Percentiles rank a stretch among this genome's conserved stretches.
Evolutionary conservation across 2,797 vertebrate genomes (phyloP).

Genomic region (Poeciliopsis turneri): DNA sequence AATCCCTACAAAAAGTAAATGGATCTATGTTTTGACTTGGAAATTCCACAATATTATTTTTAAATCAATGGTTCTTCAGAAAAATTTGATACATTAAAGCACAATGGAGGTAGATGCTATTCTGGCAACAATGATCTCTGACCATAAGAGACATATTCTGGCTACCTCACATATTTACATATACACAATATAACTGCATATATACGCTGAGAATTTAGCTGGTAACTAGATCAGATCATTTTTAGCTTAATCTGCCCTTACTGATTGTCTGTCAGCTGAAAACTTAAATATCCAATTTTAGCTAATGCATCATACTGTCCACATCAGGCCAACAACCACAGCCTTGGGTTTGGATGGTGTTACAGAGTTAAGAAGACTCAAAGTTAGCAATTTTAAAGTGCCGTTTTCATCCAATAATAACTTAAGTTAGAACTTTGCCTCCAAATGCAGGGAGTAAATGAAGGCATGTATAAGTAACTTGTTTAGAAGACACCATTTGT

Average conservation of each 20-base stretch:
- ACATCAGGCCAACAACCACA: neutral
- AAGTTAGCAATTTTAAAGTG: neutral
- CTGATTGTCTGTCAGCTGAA: neutral
- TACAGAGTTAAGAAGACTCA: neutral
- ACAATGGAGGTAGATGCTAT: slow-evolving; percentile 31
- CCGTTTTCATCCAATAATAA: neutral
- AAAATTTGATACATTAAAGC: slow-evolving; percentile 37
- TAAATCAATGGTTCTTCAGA: slow-evolving; percentile 6
- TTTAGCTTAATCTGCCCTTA: neutral
- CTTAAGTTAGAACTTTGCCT: neutral
- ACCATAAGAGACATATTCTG: neutral
- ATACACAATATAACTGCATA: slow-evolving; percentile 4
- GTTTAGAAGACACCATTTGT: neutral
- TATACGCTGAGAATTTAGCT: neutral
- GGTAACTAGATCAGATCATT: neutral
- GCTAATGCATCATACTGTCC: neutral
- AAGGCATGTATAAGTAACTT: neutral
- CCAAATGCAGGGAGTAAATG: neutral
- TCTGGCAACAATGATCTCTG: neutral
- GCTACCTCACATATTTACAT: slow-evolving; percentile 3
- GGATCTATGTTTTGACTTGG: neutral
- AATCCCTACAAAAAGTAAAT: neutral
- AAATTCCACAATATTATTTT: slow-evolving; percentile 1
- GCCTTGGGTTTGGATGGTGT: neutral
- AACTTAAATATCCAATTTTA: neutral